Conservation (phyloP, 35 echinoderm and acorn worm species). For the Anneissia japonica region DNA sequence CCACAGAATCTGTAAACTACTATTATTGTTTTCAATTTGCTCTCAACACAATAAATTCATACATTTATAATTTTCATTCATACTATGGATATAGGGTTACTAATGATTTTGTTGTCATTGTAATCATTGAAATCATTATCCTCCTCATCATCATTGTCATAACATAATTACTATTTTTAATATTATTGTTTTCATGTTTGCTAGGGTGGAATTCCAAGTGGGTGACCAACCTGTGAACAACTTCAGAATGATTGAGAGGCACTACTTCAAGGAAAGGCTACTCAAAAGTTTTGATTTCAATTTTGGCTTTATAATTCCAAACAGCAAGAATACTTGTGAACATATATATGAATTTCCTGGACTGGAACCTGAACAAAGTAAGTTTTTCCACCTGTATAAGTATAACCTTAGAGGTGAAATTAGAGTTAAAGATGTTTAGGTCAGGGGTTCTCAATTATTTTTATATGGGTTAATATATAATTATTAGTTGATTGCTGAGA, state of each 20-base stretch:
- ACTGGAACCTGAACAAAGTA: constrained; percentile 83
- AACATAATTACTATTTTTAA: neutral
- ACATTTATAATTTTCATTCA: no score
- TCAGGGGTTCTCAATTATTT: neutral
- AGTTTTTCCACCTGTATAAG: no score
- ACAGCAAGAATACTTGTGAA: constrained; percentile 99
- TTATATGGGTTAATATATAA: neutral
- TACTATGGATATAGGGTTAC: no score
- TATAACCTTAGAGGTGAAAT: no score
- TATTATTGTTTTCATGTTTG: constrained; percentile 5
- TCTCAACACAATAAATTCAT: no score
- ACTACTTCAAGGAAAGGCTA: constrained; percentile 86
- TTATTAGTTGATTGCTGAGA: neutral
- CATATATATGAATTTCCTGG: constrained; percentile 99
- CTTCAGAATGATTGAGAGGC: constrained; percentile 98
- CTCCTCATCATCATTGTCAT: no score
- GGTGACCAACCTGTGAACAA: constrained; percentile 95
- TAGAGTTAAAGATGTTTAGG: no score
- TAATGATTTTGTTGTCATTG: no score
- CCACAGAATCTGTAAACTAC: no score
- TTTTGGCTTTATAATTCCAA: constrained; percentile 98
- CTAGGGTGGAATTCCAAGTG: constrained; percentile 92
- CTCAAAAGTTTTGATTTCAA: constrained; percentile 99
- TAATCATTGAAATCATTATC: no score
- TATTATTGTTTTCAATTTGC: no score